Conservation (phyloP, 2,888 invertebrate genomes). For the Ferrisia virgata region DNA sequence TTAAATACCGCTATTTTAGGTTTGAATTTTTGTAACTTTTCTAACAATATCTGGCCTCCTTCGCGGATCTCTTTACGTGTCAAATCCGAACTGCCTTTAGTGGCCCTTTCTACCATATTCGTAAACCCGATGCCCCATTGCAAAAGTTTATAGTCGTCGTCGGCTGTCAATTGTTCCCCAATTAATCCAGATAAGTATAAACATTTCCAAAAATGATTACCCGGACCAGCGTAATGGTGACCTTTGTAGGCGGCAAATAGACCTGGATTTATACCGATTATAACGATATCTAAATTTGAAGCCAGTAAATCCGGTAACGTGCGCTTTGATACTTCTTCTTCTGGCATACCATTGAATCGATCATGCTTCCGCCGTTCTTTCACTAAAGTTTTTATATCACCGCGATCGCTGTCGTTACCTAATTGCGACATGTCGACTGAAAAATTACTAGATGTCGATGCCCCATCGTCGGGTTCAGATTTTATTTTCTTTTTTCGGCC, state of each 20-base stretch:
- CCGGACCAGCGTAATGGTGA: constrained; percentile 97
- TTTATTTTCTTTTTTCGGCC: constrained; percentile 79
- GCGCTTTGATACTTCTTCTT: constrained; percentile 90
- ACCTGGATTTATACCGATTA: constrained; percentile 97
- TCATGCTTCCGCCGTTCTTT: constrained; percentile 92
- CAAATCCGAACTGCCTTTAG: constrained; percentile 93
- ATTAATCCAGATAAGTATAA: constrained; percentile 90
- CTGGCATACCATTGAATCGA: constrained; percentile 92
- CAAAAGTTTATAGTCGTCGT: constrained; percentile 89
- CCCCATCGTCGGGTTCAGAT: constrained; percentile 51
- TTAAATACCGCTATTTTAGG: constrained; percentile 97
- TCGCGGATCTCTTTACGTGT: constrained; percentile 91
- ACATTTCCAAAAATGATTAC: constrained; percentile 99
- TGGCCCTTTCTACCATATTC: constrained; percentile 93
- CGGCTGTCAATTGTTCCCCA: constrained; percentile 91
- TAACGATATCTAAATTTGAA: constrained; percentile 93
- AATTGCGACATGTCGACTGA: constrained; percentile 41
- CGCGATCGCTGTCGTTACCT: constrained; percentile 31
- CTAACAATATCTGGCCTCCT: constrained; percentile 81
- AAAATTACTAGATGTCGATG: constrained; percentile 27
- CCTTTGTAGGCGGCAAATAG: constrained; percentile 96
- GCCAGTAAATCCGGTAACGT: constrained; percentile 92
- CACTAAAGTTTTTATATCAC: constrained; percentile 51
- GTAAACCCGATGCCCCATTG: constrained; percentile 97
- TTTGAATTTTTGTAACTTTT: constrained; percentile 85